Base-by-base conservation (phyloP, 1,140 invertebrate species). In the Lepidurus packardi region DNA sequence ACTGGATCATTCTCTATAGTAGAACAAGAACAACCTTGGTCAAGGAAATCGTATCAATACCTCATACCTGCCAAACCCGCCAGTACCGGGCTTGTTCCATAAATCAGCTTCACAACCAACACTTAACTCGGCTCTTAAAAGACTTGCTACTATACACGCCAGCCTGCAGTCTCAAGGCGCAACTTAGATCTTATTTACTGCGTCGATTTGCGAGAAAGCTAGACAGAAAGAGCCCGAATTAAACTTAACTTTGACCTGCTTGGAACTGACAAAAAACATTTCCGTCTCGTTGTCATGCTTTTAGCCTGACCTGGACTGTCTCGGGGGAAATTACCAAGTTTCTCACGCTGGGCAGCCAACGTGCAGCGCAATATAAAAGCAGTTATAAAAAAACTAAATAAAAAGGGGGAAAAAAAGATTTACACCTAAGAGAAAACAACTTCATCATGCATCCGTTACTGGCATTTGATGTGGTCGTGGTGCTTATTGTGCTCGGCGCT, bases 401-500 rank as follows among this genome's bases (percentile, higher is more conserved):
- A 21, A 65, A 65, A 65, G 21, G 21, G 13, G 8, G 13, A n/a
- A 13, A 21, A 65, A 13, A 65, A 65, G 21, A 65, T n/a, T 13
- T 9, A 1, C 21, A 65, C 65, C 6, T 7, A 44, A 73, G 42
- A 16, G 41, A 41, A 45, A 53, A 73, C 65, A 16, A 41, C 21
- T 43, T 73, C 47, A 78, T 73, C 42, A 78, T 78, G 78, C 43
- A 74, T 25, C 25, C 43, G 9, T 42, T 78, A 74, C 73, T 78
- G 43, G 75, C 73, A 21, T 74, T 78, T 74, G 78, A 78, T 73
- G 74, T 78, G 73, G 24, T 78, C 73, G 43, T 78, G 43, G 73
- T 78, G 16, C 43, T 78, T 73, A 74, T 74, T 34, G 43, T 78
- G 24, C 43, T 78, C 41, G 78, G 78, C 24, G 11, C 43, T 43